Evolutionary conservation across 53 echinoderm and acorn worm genomes (phyloP).

Genomic region (Crossaster papposus): DNA sequence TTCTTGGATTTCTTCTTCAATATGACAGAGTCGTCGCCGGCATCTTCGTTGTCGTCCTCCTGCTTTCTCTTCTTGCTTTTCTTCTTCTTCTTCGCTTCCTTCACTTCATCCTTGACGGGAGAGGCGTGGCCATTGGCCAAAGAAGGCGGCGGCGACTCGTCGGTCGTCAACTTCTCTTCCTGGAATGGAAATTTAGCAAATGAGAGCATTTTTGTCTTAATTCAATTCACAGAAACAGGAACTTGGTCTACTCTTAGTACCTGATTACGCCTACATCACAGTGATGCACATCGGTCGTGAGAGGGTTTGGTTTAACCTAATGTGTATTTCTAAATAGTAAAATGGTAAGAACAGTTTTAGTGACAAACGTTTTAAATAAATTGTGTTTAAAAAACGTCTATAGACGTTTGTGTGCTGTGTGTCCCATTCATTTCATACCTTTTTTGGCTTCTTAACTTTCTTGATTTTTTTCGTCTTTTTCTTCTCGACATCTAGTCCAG

Average conservation of each 20-base stretch:
- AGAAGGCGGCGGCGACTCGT: not conserved
- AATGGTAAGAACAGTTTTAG: too few relatives aligned
- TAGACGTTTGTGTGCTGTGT: too few relatives aligned
- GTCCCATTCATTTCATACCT: too few relatives aligned
- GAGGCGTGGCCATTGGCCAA: constrained; percentile 40
- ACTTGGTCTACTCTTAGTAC: not conserved
- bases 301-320: too few relatives aligned
- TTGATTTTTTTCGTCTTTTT: constrained; percentile 51
- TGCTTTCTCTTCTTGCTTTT: constrained; percentile 52
- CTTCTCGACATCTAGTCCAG: constrained; percentile 34
- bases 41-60: constrained; percentile 9
- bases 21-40: not conserved
- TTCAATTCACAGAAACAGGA: not conserved
- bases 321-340: too few relatives aligned
- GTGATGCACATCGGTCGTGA: too few relatives aligned
- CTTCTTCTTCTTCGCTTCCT: constrained; percentile 48
- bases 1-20: constrained; percentile 49
- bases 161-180: not conserved
- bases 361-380: too few relatives aligned
- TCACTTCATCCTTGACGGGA: not conserved
- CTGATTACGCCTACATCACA: too few relatives aligned
- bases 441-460: constrained; percentile 48
- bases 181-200: not conserved
- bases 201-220: too few relatives aligned
- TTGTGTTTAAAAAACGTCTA: too few relatives aligned